phyloP scores from a whole-genome alignment of 2,113 vertebrate genomes.

The Chiloscyllium plagiosum region DNA sequence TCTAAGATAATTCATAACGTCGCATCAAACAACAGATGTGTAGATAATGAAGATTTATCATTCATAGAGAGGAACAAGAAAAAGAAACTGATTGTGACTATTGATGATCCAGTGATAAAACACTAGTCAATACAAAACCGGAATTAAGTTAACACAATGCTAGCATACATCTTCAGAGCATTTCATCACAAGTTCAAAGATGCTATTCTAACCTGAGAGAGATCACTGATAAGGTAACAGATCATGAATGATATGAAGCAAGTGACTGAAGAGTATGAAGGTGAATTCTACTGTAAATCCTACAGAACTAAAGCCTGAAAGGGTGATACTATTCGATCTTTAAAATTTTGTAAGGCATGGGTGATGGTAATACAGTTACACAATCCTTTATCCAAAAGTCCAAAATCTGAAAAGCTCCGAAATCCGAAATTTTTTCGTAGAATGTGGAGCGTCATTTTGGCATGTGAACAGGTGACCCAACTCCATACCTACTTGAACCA shows the following conservation, averaged over 20 bases:
- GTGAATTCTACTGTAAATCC: not conserved
- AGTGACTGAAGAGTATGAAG: not conserved
- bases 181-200: not conserved
- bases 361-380: too few species aligned
- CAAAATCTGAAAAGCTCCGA: too few species aligned
- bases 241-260: not conserved
- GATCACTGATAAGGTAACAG: not conserved
- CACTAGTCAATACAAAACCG: not conserved
- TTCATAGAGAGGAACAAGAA: not conserved
- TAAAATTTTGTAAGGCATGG: not conserved
- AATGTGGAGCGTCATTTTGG: too few species aligned
- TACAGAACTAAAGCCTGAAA: not conserved
- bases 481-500: too few species aligned
- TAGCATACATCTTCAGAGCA: not conserved
- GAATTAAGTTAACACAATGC: slow-evolving; percentile 8
- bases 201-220: not conserved
- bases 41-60: not conserved
- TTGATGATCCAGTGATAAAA: not conserved
- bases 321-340: not conserved
- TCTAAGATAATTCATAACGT: not conserved
- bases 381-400: too few species aligned
- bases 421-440: too few species aligned
- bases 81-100: not conserved
- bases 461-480: too few species aligned
- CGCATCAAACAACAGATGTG: not conserved